phyloP scores from a whole-genome alignment of 2,888 invertebrate genomes.

The Lymantria monacha region DNA sequence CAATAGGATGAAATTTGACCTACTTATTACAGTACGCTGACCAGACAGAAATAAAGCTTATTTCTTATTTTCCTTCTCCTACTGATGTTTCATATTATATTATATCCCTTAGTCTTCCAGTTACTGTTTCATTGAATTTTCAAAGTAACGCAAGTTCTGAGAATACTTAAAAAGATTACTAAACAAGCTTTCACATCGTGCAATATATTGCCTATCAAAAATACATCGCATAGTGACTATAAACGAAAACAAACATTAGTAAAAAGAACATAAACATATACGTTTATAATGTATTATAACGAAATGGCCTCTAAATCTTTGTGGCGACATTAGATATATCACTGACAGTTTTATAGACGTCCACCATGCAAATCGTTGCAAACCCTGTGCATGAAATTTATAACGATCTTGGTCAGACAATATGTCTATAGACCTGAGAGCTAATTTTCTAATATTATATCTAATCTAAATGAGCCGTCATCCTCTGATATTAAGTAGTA shows the following conservation, averaged over 20 bases:
- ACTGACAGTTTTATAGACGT: conserved; percentile 56
- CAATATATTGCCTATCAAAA: neutral
- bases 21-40: too few species aligned
- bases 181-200: neutral
- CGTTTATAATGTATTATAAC: conserved; percentile 18
- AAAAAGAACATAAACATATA: too few species aligned
- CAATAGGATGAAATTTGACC: too few species aligned
- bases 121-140: too few species aligned
- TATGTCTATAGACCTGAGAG: conserved; percentile 35
- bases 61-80: too few species aligned
- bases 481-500: too few species aligned
- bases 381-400: conserved; percentile 46
- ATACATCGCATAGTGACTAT: conserved; percentile 2
- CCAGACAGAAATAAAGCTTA: too few species aligned
- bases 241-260: conserved; percentile 18
- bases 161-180: too few species aligned
- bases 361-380: conserved; percentile 43
- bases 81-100: too few species aligned
- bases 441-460: conserved; percentile 14
- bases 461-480: too few species aligned
- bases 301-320: conserved; percentile 42
- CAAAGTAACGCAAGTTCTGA: too few species aligned
- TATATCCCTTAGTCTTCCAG: too few species aligned
- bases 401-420: conserved; percentile 41
- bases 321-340: conserved; percentile 52